phyloP scores from a whole-genome alignment of 2,113 vertebrate species.

The Sapayoa aenigma region DNA sequence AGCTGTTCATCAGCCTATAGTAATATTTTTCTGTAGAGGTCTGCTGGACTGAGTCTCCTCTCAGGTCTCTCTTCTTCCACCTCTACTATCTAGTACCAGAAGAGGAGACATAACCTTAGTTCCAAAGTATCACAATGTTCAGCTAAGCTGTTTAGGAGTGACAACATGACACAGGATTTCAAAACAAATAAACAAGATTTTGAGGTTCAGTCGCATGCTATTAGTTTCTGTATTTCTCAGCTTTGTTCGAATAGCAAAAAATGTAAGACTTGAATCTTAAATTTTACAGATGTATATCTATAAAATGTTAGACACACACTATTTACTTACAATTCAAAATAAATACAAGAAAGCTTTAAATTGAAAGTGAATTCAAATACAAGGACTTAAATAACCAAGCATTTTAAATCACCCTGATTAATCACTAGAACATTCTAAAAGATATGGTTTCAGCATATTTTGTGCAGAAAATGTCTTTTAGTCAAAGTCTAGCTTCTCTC shows the following conservation, averaged over 20 bases:
- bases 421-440: constrained; percentile 70
- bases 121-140: not conserved
- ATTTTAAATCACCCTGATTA: constrained; percentile 73
- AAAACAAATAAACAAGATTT: not conserved
- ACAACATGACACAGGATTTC: not conserved
- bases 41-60: not conserved
- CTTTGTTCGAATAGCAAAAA: not conserved
- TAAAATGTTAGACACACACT: constrained; percentile 49
- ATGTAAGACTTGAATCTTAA: not conserved
- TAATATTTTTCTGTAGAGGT: not conserved
- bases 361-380: constrained; percentile 62
- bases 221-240: not conserved
- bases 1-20: not conserved
- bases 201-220: not conserved
- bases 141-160: not conserved
- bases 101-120: not conserved
- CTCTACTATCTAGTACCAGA: not conserved
- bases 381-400: constrained; percentile 62
- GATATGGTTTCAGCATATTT: constrained; percentile 63
- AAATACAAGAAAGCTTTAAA: constrained; percentile 50
- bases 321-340: constrained; percentile 60
- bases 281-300: constrained; percentile 38
- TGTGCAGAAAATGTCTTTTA: constrained; percentile 63
- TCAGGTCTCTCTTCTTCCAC: not conserved
- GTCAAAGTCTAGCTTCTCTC: constrained; percentile 58